Evolutionary conservation across 2,888 invertebrate genomes (phyloP).

Genomic region (Pomacea canaliculata): DNA sequence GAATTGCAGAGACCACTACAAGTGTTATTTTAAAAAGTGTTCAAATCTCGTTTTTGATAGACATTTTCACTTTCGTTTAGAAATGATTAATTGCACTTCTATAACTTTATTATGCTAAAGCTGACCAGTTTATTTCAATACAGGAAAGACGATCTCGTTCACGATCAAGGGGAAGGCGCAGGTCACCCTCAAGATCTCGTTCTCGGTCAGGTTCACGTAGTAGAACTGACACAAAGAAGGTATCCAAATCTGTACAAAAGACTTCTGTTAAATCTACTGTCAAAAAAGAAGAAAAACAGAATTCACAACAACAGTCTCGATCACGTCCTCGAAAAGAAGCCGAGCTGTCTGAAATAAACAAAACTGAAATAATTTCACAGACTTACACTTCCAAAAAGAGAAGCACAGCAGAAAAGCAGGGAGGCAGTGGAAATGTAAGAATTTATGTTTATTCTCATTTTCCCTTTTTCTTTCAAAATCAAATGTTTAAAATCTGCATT

Average conservation of each 20-base stretch:
- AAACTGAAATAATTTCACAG: not conserved
- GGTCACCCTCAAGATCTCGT: slow-evolving; percentile 8
- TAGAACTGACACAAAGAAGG: slow-evolving; percentile 3
- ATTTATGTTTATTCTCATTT: too few relatives aligned
- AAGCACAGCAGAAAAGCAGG: not conserved
- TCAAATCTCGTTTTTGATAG: slow-evolving; percentile 1
- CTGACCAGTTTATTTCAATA: not conserved
- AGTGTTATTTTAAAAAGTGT: not conserved
- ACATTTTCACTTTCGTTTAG: not conserved
- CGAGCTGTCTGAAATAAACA: not conserved
- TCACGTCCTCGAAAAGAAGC: not conserved
- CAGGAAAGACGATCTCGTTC: slow-evolving; percentile 36
- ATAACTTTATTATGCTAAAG: too few relatives aligned
- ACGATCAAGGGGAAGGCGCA: slow-evolving; percentile 34
- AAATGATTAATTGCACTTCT: too few relatives aligned
- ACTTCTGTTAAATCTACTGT: too few relatives aligned
- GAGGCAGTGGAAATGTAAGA: too few relatives aligned
- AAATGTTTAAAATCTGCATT: too few relatives aligned
- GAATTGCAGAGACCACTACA: too few relatives aligned
- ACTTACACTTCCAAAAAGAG: not conserved
- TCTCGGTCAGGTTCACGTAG: slow-evolving; percentile 13
- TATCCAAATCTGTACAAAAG: not conserved
- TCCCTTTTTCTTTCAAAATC: too few relatives aligned
- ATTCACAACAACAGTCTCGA: not conserved
- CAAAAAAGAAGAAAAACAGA: not conserved